phyloP scores from a whole-genome alignment of 2,113 vertebrate genomes.

The Thryonomys swinderianus region DNA sequence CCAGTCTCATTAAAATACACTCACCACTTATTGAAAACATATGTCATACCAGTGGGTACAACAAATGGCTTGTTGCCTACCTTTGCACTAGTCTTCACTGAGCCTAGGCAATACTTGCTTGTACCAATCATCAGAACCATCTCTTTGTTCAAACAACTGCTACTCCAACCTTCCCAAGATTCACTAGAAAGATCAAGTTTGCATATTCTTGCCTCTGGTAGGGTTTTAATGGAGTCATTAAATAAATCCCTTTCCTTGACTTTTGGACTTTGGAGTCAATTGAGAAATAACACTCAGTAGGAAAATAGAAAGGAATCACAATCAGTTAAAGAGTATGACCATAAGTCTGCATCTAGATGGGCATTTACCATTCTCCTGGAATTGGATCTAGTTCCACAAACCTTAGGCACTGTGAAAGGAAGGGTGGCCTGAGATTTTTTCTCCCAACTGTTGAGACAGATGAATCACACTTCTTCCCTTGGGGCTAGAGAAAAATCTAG shows the following conservation, averaged over 20 bases:
- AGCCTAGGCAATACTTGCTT: background rate
- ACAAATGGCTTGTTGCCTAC: background rate
- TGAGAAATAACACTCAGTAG: background rate
- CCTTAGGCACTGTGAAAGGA: background rate
- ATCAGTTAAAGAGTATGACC: background rate
- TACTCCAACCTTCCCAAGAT: background rate
- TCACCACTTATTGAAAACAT: background rate
- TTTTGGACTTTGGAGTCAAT: background rate
- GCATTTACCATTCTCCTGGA: background rate
- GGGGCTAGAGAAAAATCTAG: background rate
- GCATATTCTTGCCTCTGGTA: background rate
- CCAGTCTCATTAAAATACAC: background rate
- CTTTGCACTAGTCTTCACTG: background rate
- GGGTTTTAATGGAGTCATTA: background rate
- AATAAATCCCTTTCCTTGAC: background rate
- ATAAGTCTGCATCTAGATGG: background rate
- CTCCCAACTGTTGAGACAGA: background rate
- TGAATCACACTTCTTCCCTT: background rate
- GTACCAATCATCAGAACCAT: background rate
- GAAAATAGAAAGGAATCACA: background rate
- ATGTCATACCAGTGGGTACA: background rate
- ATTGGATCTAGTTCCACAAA: background rate
- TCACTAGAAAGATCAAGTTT: background rate
- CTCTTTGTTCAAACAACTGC: background rate
- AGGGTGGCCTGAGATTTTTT: background rate